These are phyloP conservation scores for Anas acuta DNA, from an alignment of 2,797 vertebrate genomes.

Conservation along the genomic window DNA sequence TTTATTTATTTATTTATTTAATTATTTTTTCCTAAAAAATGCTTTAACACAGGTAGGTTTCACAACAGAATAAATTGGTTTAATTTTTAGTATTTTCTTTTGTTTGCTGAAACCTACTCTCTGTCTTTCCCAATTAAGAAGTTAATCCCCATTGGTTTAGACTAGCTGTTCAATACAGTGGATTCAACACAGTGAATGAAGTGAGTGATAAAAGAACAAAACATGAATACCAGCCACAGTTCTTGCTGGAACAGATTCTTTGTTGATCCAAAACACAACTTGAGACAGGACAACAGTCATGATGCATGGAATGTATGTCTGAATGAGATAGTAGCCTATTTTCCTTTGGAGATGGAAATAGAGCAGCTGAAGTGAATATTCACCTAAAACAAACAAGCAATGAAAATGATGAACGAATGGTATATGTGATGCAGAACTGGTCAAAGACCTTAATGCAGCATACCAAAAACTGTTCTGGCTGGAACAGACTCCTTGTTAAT, in stretches of 20 bases:
- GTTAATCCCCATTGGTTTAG: not conserved
- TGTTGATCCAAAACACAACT: conserved; percentile 87
- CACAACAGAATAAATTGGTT: not conserved
- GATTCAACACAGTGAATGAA: conserved; percentile 9
- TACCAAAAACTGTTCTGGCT: conserved; percentile 95
- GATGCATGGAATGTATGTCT: conserved; percentile 85
- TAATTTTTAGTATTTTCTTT: not conserved
- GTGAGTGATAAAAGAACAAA: conserved; percentile 36
- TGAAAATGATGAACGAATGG: conserved; percentile 28
- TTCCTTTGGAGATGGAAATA: conserved; percentile 85
- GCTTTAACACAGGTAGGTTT: not conserved
- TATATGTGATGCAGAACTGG: not conserved
- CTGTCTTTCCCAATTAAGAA: not conserved
- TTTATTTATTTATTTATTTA: not conserved
- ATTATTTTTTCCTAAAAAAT: not conserved
- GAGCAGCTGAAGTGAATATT: conserved; percentile 83
- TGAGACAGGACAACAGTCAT: conserved; percentile 89
- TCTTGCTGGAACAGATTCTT: conserved; percentile 83
- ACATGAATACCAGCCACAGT: conserved; percentile 80
- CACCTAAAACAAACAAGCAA: conserved; percentile 79
- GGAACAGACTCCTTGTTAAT: conserved; percentile 98
- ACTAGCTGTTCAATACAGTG: not conserved
- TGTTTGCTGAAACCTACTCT: not conserved
- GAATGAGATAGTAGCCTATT: conserved; percentile 88
- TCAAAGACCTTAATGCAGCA: conserved; percentile 52